Percentiles rank a stretch among this genome's conserved stretches.
phyloP scores from a whole-genome alignment of 2,113 vertebrate genomes.

The Esox niger region DNA sequence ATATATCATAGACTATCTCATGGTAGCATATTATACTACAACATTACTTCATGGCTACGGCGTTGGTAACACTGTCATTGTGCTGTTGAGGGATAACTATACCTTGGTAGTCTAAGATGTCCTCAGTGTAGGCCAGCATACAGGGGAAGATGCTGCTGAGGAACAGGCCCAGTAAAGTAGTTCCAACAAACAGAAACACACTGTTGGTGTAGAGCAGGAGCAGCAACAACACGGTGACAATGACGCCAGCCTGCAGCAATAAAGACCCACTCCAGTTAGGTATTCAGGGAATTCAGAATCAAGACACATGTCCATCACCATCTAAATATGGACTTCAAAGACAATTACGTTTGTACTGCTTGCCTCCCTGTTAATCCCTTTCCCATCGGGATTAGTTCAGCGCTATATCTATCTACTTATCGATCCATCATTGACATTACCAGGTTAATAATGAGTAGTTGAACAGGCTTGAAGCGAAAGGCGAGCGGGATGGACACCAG shows the following conservation, averaged over 20 bases:
- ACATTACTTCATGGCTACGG: background rate
- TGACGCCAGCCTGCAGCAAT: constrained; percentile 79
- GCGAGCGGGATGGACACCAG: constrained; percentile 90
- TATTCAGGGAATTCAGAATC: background rate
- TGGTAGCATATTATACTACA: background rate
- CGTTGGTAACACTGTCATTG: background rate
- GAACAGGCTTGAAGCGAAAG: constrained; percentile 81
- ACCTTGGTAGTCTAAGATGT: constrained; percentile 91
- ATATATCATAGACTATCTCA: background rate
- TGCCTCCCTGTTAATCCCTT: background rate
- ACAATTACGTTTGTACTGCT: background rate
- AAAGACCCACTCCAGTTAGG: constrained; percentile 6
- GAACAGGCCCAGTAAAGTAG: constrained; percentile 85
- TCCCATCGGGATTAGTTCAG: background rate
- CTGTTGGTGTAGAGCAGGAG: constrained; percentile 83
- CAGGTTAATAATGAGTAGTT: constrained; percentile 89
- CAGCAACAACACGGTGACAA: constrained; percentile 83
- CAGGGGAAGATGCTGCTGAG: constrained; percentile 96
- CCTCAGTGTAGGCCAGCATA: constrained; percentile 91
- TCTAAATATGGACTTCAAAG: background rate
- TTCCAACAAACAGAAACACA: constrained; percentile 87
- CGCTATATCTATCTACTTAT: background rate
- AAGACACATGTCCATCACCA: background rate
- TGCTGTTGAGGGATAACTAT: constrained; percentile 1
- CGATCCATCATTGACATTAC: constrained; percentile 60